Evolutionary conservation across 2,113 vertebrate species (phyloP), one percentile per base, ranked within the genome.

Genomic region (Pedetes capensis): DNA sequence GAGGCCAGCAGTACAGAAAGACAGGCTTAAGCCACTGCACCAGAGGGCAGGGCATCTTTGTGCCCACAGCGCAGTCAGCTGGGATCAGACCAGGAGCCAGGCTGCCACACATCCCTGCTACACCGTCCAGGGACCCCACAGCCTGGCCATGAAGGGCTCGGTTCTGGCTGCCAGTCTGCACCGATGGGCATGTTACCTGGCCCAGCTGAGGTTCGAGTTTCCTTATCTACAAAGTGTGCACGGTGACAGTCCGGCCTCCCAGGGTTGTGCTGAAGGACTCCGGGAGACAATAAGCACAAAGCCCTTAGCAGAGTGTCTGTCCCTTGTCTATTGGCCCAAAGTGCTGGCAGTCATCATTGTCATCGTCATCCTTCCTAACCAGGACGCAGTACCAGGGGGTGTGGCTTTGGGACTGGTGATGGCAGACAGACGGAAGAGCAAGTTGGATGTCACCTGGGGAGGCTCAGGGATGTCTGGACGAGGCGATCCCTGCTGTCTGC

Each of bases 61-160:
- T 6, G 14, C 27, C 12, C 34, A 47, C 8, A 69, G 20, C 32
- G 22, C 9, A 39, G 14, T 1, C 1, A 14, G 53, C 49, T 61
- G 44, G 78, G 74, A 13, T 32, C 80, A 16, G 23, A 80, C 20
- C 29, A 27, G 84, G 74, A 23, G 22, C 32, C 27, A 8, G 25
- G 4, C 18, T 0, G 17, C 34, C 1, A 3, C 49, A 9, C 7
- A 32, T 25, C 8, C 55, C 29, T 51, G 2, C 0, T 0, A 42
- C 63, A 25, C 6, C 25, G 4, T 7, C 66, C 42, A 22, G 68
- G 49, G n/a, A n/a, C 37, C 82, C 59, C 8, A 0, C 51, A 10
- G 32, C 64, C 82, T 32, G 27, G 57, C 0, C 0, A 9, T 6
- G 23, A 22, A 63, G 63, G 74, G 20, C 53, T 11, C 1, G 0